phyloP scores from a whole-genome alignment of 2,113 vertebrate species.

The Balaeniceps rex region DNA sequence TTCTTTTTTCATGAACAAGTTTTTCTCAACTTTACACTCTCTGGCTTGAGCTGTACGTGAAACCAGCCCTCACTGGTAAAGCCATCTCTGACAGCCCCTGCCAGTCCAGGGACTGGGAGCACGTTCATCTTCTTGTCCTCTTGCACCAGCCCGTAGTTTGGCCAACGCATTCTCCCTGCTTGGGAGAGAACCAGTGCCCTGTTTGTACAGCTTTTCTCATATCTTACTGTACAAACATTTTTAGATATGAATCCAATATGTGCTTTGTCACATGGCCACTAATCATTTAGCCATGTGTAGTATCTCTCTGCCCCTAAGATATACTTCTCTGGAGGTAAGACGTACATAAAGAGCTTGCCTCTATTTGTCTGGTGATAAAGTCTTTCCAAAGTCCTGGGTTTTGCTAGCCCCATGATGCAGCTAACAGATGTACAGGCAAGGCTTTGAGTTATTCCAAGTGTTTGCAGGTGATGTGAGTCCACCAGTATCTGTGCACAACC shows the following conservation, averaged over 20 bases:
- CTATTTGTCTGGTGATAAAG: not conserved
- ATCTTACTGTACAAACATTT: not conserved
- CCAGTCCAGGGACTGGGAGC: not conserved
- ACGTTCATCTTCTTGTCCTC: not conserved
- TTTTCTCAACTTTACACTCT: not conserved
- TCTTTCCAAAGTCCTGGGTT: not conserved
- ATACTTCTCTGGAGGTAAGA: not conserved
- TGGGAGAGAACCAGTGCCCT: not conserved
- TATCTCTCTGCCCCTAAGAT: not conserved
- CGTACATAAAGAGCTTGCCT: not conserved
- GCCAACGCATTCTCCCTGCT: not conserved
- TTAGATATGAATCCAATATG: not conserved
- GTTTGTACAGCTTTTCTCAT: not conserved
- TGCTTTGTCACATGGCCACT: not conserved
- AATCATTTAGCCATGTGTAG: not conserved
- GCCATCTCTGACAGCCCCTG: not conserved
- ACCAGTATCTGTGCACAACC: not conserved
- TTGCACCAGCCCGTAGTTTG: not conserved
- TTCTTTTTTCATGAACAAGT: not conserved
- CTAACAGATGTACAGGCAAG: not conserved
- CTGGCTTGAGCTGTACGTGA: not conserved
- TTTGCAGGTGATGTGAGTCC: not conserved
- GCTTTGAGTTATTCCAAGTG: not conserved
- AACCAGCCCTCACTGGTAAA: not conserved
- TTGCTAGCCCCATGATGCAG: not conserved